Percentiles rank a stretch among this genome's conserved stretches.
Evolutionary conservation across 2,113 vertebrate species (phyloP).

Genomic region (Thymallus thymallus): DNA sequence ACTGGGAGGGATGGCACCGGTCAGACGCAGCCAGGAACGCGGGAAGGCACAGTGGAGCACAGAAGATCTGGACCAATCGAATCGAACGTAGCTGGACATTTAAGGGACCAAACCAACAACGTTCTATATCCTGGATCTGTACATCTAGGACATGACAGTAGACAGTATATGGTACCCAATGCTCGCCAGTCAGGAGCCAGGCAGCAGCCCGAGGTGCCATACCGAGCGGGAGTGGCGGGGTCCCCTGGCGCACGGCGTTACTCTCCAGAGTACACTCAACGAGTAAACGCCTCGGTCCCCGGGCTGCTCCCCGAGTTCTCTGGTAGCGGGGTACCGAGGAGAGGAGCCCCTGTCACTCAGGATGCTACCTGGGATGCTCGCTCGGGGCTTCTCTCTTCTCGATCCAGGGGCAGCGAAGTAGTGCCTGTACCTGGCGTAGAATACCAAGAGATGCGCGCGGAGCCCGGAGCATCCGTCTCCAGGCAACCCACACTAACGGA

Average conservation of each 20-base stretch:
- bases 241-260: slow-evolving; percentile 34
- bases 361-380: slow-evolving; percentile 5
- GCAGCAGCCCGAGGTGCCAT: slow-evolving; percentile 23
- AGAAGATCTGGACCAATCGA: slow-evolving; percentile 25
- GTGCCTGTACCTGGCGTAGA: slow-evolving; percentile 14
- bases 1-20: slow-evolving; percentile 40
- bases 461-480: slow-evolving; percentile 20
- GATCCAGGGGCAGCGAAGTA: slow-evolving; percentile 10
- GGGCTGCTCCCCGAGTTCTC: slow-evolving; percentile 16
- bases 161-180: slow-evolving; percentile 24
- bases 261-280: slow-evolving; percentile 5
- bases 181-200: slow-evolving; percentile 50
- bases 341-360: background rate
- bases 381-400: background rate
- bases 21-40: slow-evolving; percentile 24
- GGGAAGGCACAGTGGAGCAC: slow-evolving; percentile 21
- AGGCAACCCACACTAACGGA: slow-evolving; percentile 35
- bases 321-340: slow-evolving; percentile 21
- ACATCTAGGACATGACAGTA: slow-evolving; percentile 10
- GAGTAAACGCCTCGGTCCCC: slow-evolving; percentile 25
- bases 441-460: slow-evolving; percentile 34
- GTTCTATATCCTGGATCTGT: background rate
- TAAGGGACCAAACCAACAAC: slow-evolving; percentile 12
- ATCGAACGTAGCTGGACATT: slow-evolving; percentile 15
- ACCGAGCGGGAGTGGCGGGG: slow-evolving; percentile 22